Evolutionary conservation across 2,797 vertebrate species (phyloP), one percentile per base, ranked within the genome.

Genomic region (Takifugu ocellatus): DNA sequence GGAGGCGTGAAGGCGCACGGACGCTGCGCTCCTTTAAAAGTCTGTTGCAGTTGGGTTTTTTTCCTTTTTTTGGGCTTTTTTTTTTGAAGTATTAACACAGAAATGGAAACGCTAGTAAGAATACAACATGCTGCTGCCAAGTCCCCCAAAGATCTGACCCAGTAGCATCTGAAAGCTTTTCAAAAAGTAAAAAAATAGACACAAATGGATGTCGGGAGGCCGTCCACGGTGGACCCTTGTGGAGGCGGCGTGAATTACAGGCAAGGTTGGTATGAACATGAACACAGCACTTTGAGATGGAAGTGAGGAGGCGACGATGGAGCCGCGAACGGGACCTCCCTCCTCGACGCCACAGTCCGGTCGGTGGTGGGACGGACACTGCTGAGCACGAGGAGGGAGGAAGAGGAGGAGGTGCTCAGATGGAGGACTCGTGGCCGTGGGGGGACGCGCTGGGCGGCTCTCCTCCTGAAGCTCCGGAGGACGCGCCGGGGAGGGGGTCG

Each of bases 381-480:
- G 75, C 16, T 60, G 74, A 79, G 63, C 51, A 29, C 48, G 70
- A 63, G 39, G 56, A 63, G 44, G 14, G 14, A 43, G 10, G 24
- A 31, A 12, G 25, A 57, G 39, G 49, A 48, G 11, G 50, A 27
- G 36, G 63, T 78, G 87, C 84, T 95, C 92, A 95, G 81, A 94
- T 87, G 0, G 91, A 92, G 25, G 91, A 91, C 79, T 94, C 87
- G 74, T 84, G 73, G 88, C 88, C 91, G 77, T 90, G 84, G 25
- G 90, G 75, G 78, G 87, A 87, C 85, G 82, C 85, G 66, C 86
- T 78, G 0, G 87, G 82, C 51, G 80, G 84, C 6, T 84, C 88
- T 68, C 87, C 57, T 54, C 87, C 71, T 58, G 24, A 70, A 21
- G 68, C 52, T 74, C 58, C 57, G 3, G 70, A 67, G 21, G 80